Conservation (phyloP, 2,113 vertebrate genomes). For the Bubalus kerabau region DNA sequence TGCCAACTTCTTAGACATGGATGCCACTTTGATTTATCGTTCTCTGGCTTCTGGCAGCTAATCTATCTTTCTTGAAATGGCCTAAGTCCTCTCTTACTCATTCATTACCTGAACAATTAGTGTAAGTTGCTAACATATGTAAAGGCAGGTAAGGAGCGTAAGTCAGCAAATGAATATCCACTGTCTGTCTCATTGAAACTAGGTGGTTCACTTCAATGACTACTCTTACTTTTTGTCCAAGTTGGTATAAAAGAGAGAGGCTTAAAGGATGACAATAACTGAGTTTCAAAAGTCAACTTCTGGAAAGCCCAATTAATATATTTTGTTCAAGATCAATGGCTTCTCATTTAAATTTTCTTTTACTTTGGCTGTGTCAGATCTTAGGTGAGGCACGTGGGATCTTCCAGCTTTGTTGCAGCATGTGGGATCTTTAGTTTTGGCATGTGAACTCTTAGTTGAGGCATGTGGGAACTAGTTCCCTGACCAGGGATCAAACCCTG, state of each 20-base stretch:
- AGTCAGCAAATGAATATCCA: slow-evolving; percentile 25
- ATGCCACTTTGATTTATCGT: slow-evolving; percentile 58
- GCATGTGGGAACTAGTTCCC: not conserved
- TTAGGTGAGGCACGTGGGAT: not conserved
- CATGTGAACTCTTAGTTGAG: not conserved
- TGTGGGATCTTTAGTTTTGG: not conserved
- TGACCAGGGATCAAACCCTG: not conserved
- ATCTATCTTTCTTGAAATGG: slow-evolving; percentile 48
- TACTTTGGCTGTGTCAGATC: not conserved
- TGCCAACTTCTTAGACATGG: slow-evolving; percentile 16
- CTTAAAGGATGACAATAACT: not conserved
- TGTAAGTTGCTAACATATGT: slow-evolving; percentile 52
- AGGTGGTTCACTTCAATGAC: not conserved
- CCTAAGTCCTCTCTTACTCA: slow-evolving; percentile 56
- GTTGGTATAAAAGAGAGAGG: not conserved
- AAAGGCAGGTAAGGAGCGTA: slow-evolving; percentile 3
- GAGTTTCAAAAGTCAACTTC: not conserved
- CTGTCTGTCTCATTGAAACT: not conserved
- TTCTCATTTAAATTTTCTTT: not conserved
- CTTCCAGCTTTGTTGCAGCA: not conserved
- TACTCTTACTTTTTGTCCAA: not conserved
- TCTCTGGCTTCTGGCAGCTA: slow-evolving; percentile 28
- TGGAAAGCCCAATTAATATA: not conserved
- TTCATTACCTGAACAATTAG: slow-evolving; percentile 62
- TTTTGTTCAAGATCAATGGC: not conserved